phyloP scores from a whole-genome alignment of 2,797 vertebrate genomes.

The Brachyalestes nurse region DNA sequence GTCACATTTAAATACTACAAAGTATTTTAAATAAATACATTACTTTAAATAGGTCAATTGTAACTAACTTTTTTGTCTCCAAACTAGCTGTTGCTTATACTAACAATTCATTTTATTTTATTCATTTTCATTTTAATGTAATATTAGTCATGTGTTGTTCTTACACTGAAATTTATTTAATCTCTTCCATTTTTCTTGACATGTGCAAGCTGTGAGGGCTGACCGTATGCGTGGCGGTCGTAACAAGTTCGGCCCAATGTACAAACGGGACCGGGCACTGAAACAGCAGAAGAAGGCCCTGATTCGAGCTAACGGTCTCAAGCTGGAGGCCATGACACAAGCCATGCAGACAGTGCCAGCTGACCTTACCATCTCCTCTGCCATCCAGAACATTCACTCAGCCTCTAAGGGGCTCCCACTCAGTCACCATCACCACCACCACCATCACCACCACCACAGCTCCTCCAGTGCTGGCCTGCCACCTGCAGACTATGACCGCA shows the following conservation, averaged over 20 bases:
- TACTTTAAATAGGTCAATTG: no score
- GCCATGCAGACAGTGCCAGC: constrained; percentile 97
- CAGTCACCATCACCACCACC: constrained; percentile 82
- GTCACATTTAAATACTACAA: not conserved
- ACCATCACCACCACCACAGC: constrained; percentile 74
- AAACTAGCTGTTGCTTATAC: not conserved
- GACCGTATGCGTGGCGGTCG: constrained; percentile 97
- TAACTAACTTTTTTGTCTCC: not conserved
- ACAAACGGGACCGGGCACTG: constrained; percentile 95
- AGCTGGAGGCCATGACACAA: constrained; percentile 97
- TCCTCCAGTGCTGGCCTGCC: constrained; percentile 92
- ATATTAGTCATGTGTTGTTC: not conserved
- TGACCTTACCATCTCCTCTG: constrained; percentile 95
- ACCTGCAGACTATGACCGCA: constrained; percentile 95
- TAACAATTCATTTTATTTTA: no score
- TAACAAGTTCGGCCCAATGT: constrained; percentile 99
- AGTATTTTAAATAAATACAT: no score
- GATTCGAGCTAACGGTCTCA: constrained; percentile 97
- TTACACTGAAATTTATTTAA: not conserved
- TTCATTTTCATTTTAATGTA: not conserved
- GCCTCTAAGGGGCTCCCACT: constrained; percentile 96
- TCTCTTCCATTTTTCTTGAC: constrained; percentile 25
- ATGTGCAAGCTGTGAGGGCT: constrained; percentile 88
- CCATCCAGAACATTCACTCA: constrained; percentile 95
- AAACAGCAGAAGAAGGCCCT: constrained; percentile 99